Percentiles rank a stretch among this genome's conserved stretches.
Evolutionary conservation across 2,113 vertebrate genomes (phyloP).

Genomic region (Tragulus kanchil): DNA sequence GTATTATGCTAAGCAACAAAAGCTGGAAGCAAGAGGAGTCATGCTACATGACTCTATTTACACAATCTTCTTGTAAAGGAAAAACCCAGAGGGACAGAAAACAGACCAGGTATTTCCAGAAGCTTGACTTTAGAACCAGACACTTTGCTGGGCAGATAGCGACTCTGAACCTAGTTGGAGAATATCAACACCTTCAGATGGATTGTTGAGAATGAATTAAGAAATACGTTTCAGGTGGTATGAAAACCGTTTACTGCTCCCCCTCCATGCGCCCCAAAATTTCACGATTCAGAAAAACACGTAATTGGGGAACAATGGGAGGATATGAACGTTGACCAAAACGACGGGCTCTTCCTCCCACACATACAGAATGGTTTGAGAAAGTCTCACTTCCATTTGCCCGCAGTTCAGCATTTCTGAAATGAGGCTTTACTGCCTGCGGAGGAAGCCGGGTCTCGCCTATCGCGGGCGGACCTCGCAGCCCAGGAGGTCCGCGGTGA

Average conservation of each 20-base stretch:
- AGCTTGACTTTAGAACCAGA: background rate
- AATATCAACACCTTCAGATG: background rate
- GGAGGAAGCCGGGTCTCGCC: background rate
- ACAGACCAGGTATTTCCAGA: background rate
- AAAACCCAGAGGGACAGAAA: background rate
- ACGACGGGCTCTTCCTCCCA: background rate
- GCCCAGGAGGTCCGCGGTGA: background rate
- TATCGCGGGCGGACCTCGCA: fast-evolving
- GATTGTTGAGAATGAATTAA: background rate
- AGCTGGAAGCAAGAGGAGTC: background rate
- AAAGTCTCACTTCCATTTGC: background rate
- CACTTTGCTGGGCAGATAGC: background rate
- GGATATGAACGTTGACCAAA: background rate
- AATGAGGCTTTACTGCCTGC: background rate
- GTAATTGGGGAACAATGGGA: background rate
- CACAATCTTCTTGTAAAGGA: background rate
- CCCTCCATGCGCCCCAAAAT: background rate
- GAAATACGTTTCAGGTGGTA: background rate
- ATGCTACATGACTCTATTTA: background rate
- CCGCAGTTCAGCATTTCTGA: background rate
- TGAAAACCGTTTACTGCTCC: background rate
- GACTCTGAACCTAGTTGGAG: background rate
- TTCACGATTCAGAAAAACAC: background rate
- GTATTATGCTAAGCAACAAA: background rate
- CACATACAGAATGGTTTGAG: background rate